Conservation (phyloP, 1,140 invertebrate genomes). For the Bombus affinis region DNA sequence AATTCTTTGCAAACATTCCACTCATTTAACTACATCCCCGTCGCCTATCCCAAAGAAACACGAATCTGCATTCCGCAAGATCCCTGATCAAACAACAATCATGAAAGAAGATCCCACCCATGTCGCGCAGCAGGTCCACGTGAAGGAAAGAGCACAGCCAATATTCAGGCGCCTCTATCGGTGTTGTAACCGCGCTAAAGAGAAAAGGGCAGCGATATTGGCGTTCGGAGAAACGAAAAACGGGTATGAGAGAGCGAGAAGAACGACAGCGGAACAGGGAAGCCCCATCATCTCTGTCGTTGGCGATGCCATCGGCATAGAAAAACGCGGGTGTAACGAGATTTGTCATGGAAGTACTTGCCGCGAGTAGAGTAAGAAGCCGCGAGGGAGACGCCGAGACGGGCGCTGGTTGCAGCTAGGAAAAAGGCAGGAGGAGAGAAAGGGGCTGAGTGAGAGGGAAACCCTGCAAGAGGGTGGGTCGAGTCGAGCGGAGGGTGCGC, state of each 20-base stretch:
- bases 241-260: background rate
- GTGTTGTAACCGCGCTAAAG: too few species aligned
- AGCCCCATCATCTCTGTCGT: slow-evolving; percentile 60
- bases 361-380: slow-evolving; percentile 22
- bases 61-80: too few species aligned
- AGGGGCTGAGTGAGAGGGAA: slow-evolving; percentile 35
- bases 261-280: slow-evolving; percentile 44
- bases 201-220: too few species aligned
- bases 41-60: too few species aligned
- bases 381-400: background rate
- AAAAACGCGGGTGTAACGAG: slow-evolving; percentile 77
- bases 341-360: slow-evolving; percentile 77
- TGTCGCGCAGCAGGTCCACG: too few species aligned
- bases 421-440: background rate
- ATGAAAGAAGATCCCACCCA: too few species aligned
- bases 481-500: slow-evolving; percentile 28
- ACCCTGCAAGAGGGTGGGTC: slow-evolving; percentile 52
- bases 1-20: too few species aligned
- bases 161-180: too few species aligned
- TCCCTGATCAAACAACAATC: too few species aligned
- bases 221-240: too few species aligned
- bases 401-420: background rate
- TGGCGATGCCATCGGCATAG: slow-evolving; percentile 65
- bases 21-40: too few species aligned
- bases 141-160: too few species aligned